These are phyloP conservation scores for Chaetophractus vellerosus DNA, from an alignment of 2,797 vertebrate species.

Conservation along the genomic window DNA sequence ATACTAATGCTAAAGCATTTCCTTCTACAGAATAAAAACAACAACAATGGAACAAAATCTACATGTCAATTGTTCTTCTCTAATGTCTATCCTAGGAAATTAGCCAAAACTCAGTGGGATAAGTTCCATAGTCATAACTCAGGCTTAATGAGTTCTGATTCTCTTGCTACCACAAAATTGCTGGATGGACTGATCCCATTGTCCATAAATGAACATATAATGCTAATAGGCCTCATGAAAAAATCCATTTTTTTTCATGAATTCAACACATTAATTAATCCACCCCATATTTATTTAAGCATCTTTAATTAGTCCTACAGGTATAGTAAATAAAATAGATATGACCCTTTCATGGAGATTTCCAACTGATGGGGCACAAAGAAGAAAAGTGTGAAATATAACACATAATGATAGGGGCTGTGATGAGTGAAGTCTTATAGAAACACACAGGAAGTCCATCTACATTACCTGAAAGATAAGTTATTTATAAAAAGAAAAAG, in stretches of 20 bases:
- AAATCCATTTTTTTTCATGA: constrained; percentile 59
- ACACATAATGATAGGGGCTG: not conserved
- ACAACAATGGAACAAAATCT: constrained; percentile 43
- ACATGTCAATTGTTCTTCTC: not conserved
- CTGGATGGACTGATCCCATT: not conserved
- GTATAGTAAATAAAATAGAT: not conserved
- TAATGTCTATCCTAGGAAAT: not conserved
- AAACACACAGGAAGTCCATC: constrained; percentile 5
- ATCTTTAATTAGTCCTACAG: not conserved
- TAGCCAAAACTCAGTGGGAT: not conserved
- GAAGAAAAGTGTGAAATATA: not conserved
- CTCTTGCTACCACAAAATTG: not conserved
- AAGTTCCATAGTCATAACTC: not conserved
- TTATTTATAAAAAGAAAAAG: not conserved
- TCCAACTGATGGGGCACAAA: not conserved
- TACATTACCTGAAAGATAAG: constrained; percentile 3
- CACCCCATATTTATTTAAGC: not conserved
- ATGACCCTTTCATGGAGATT: not conserved
- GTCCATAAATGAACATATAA: not conserved
- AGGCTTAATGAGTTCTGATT: constrained; percentile 4
- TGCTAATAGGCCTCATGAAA: not conserved
- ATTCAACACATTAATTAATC: not conserved
- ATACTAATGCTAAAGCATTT: constrained; percentile 54
- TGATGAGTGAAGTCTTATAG: not conserved
- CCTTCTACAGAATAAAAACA: not conserved